Conservation (phyloP, 2,888 invertebrate species). For the Eilema griseolum region DNA sequence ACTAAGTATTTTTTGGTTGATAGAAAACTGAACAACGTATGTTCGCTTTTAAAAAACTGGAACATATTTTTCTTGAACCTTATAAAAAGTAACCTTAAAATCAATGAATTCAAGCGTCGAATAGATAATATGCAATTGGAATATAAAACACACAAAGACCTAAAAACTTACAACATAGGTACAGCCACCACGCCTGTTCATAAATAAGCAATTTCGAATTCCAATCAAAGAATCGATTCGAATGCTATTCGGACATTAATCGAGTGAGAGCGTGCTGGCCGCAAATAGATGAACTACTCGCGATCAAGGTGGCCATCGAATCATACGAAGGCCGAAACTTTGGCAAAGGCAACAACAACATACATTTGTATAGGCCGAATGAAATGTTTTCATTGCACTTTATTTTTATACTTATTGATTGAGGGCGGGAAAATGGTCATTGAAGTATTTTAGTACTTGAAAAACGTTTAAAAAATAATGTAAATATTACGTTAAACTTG, state of each 20-base stretch:
- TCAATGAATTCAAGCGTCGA: background rate
- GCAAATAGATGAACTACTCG: slow-evolving; percentile 59
- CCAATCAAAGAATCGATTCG: slow-evolving; percentile 49
- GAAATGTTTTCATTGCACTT: slow-evolving; percentile 33
- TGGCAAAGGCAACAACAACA: slow-evolving; percentile 54
- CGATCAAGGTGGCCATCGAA: slow-evolving; percentile 61
- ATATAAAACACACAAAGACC: slow-evolving; percentile 7
- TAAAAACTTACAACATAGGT: slow-evolving; percentile 26
- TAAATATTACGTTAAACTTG: no score
- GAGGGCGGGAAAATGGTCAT: background rate
- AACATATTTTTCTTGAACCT: background rate
- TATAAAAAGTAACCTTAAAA: no score
- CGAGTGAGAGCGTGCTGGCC: slow-evolving; percentile 56
- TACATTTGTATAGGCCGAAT: slow-evolving; percentile 36
- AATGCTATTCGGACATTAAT: slow-evolving; percentile 54
- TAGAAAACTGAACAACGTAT: no score
- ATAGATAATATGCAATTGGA: background rate
- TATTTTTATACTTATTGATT: slow-evolving; percentile 19
- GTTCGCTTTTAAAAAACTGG: background rate
- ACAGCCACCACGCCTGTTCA: slow-evolving; percentile 43
- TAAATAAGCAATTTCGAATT: slow-evolving; percentile 50
- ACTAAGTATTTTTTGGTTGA: background rate
- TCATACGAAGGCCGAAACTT: slow-evolving; percentile 57
- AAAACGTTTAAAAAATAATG: background rate
- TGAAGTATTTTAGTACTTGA: background rate